phyloP scores from a whole-genome alignment of 2,797 vertebrate species.

The Peromyscus nudipes region DNA sequence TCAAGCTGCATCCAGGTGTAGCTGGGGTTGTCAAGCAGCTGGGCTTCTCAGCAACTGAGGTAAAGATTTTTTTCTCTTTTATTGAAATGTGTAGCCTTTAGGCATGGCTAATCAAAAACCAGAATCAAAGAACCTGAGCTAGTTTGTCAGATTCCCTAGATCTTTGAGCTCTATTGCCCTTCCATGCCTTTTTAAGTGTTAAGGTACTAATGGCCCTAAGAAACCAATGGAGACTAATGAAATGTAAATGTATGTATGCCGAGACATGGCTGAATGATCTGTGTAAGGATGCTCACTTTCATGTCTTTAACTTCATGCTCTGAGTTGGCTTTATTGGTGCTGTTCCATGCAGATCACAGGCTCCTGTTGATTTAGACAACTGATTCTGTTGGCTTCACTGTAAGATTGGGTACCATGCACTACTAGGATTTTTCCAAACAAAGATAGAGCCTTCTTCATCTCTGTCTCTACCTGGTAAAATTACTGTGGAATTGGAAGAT shows the following conservation, averaged over 20 bases:
- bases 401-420: neutral
- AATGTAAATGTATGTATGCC: neutral
- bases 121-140: neutral
- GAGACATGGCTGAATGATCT: neutral
- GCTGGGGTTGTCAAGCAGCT: neutral
- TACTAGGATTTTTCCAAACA: neutral
- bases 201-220: neutral
- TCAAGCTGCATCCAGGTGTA: neutral
- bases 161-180: neutral
- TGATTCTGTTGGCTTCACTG: neutral
- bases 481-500: neutral
- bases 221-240: neutral
- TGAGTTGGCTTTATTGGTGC: neutral
- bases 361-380: neutral
- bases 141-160: neutral
- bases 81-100: neutral
- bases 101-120: neutral
- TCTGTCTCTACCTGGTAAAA: neutral
- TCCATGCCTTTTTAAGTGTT: neutral
- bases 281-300: neutral
- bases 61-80: neutral
- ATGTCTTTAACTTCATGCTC: neutral
- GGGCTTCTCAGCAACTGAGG: conserved; percentile 1
- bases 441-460: neutral
- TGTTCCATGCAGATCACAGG: neutral